A percentile compares a stretch with the other conserved stretches of the same genome.
Evolutionary conservation across 1,140 invertebrate species (phyloP).

Genomic region (Solenopsis fugax): DNA sequence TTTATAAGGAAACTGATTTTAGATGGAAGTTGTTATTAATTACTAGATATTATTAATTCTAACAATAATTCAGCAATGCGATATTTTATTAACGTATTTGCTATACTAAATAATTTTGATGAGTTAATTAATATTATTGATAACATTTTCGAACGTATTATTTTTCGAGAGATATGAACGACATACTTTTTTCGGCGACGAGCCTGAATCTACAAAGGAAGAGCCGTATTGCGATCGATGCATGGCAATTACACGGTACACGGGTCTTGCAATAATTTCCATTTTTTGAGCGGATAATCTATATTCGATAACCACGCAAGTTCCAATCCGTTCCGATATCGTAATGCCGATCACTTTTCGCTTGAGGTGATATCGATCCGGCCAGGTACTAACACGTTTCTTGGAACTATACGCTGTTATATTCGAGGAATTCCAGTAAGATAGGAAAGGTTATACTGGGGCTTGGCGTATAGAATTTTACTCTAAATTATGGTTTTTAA

Average conservation of each 20-base stretch:
- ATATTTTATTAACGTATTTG: not conserved
- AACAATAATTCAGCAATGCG: not conserved
- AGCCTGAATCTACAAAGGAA: constrained; percentile 39
- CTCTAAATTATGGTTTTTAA: not conserved
- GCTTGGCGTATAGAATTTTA: not conserved
- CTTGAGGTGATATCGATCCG: constrained; percentile 69
- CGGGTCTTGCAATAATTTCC: constrained; percentile 57
- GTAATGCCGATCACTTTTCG: constrained; percentile 68
- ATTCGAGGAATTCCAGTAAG: constrained; percentile 27
- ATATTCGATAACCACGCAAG: constrained; percentile 58
- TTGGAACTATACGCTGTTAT: constrained; percentile 40
- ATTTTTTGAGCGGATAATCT: constrained; percentile 62
- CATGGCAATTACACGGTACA: constrained; percentile 61
- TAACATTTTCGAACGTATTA: not conserved
- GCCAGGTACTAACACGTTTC: constrained; percentile 44
- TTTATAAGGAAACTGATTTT: not conserved
- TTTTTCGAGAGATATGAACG: constrained; percentile 2
- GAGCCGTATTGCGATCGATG: constrained; percentile 59
- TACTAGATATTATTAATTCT: not conserved
- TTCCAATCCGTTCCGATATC: constrained; percentile 63
- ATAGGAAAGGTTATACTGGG: constrained; percentile 11
- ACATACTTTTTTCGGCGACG: constrained; percentile 13
- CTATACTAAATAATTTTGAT: not conserved
- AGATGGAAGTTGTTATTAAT: not conserved
- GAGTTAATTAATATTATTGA: not conserved